Evolutionary conservation across 2,888 invertebrate genomes (phyloP).

Genomic region (Cheilosia urbana): DNA sequence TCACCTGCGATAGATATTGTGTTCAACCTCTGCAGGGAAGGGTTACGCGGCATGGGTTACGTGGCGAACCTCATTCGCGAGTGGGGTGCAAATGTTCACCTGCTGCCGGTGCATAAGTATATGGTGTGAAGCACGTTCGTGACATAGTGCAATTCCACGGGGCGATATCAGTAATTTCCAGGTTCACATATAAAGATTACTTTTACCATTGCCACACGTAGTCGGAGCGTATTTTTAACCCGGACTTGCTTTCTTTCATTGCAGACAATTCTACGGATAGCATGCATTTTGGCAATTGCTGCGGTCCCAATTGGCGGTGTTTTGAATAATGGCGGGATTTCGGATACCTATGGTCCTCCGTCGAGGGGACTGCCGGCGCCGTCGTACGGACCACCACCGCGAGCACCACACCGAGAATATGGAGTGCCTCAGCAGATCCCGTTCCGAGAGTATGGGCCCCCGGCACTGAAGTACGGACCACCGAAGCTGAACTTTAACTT

Average conservation of each 20-base stretch:
- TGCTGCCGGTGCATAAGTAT: not conserved
- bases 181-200: slow-evolving; percentile 33
- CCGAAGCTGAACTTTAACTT: slow-evolving; percentile 84
- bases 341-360: slow-evolving; percentile 83
- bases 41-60: slow-evolving; percentile 28
- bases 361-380: slow-evolving; percentile 84
- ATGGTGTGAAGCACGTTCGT: slow-evolving; percentile 57
- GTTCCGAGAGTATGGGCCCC: slow-evolving; percentile 82
- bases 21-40: slow-evolving; percentile 3
- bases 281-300: slow-evolving; percentile 76
- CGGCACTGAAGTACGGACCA: slow-evolving; percentile 84
- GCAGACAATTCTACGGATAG: slow-evolving; percentile 77
- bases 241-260: slow-evolving; percentile 52
- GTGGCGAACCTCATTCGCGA: slow-evolving; percentile 49
- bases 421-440: slow-evolving; percentile 82
- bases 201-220: slow-evolving; percentile 56
- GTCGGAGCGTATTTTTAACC: slow-evolving; percentile 46
- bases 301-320: slow-evolving; percentile 54
- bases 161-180: slow-evolving; percentile 59
- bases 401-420: slow-evolving; percentile 85
- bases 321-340: slow-evolving; percentile 76
- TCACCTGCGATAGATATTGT: slow-evolving; percentile 61
- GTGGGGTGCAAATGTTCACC: slow-evolving; percentile 49
- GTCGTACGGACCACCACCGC: slow-evolving; percentile 80
- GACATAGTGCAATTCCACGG: slow-evolving; percentile 67